Evolutionary conservation across 2,888 invertebrate species (phyloP).

Genomic region (Elegia similella): DNA sequence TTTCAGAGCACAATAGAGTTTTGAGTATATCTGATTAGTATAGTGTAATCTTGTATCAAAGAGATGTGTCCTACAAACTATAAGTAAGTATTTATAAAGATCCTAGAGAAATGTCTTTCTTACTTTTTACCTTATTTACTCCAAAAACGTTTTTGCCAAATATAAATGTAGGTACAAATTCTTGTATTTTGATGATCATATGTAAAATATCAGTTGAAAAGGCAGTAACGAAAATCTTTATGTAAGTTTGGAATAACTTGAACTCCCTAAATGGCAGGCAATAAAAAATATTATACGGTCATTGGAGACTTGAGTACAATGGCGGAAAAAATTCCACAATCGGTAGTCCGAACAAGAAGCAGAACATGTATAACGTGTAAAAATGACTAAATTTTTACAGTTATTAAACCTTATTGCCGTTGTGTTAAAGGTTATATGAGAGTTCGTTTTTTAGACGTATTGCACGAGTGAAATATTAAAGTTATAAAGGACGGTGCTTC

Average conservation of each 20-base stretch:
- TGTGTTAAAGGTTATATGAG: neutral
- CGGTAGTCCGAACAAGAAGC: conserved; percentile 39
- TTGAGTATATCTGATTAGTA: neutral
- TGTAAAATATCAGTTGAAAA: neutral
- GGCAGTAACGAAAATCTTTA: neutral
- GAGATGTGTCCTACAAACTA: too few relatives aligned
- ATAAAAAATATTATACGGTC: conserved; percentile 37
- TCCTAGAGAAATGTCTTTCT: too few relatives aligned
- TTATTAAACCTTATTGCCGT: conserved; percentile 11
- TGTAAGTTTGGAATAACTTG: conserved; percentile 18
- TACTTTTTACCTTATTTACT: too few relatives aligned
- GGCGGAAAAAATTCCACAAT: conserved; percentile 46
- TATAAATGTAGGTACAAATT: neutral
- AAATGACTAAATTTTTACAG: neutral
- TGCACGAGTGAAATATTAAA: conserved; percentile 48
- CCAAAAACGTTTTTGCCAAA: too few relatives aligned
- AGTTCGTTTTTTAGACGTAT: conserved; percentile 16
- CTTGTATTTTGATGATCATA: neutral
- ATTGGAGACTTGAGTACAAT: conserved; percentile 39
- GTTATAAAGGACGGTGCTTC: conserved; percentile 50
- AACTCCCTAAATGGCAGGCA: conserved; percentile 21
- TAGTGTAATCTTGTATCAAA: neutral
- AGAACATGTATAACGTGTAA: conserved; percentile 26
- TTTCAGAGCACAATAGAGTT: conserved; percentile 1
- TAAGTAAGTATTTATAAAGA: too few relatives aligned